phyloP scores from a whole-genome alignment of 1,140 invertebrate genomes.

The Trichonephila inaurata region DNA sequence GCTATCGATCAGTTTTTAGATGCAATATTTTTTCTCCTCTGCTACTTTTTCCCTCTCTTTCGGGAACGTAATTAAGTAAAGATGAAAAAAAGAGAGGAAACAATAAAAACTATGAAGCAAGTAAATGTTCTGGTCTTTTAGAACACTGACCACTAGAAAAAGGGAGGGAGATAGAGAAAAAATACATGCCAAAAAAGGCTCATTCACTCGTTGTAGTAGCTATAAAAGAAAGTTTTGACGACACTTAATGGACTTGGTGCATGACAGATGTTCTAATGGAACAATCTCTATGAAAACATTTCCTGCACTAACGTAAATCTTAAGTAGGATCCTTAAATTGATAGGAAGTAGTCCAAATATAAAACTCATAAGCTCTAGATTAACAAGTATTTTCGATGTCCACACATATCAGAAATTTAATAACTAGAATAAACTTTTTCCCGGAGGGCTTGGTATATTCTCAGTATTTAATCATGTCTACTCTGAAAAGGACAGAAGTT shows the following conservation, averaged over 20 bases:
- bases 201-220: conserved; percentile 24
- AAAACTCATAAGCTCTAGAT: background rate
- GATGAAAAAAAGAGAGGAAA: conserved; percentile 30
- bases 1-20: conserved; percentile 45
- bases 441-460: no score
- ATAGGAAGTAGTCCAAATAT: background rate
- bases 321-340: background rate
- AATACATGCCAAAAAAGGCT: conserved; percentile 22
- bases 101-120: conserved; percentile 34
- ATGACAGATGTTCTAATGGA: conserved; percentile 42
- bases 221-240: conserved; percentile 29
- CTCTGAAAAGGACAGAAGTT: no score
- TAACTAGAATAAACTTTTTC: no score
- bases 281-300: conserved; percentile 14
- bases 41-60: background rate
- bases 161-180: background rate
- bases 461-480: no score
- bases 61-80: conserved; percentile 46
- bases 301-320: background rate
- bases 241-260: conserved; percentile 14
- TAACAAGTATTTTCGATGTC: background rate
- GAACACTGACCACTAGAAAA: conserved; percentile 48
- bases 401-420: background rate
- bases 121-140: conserved; percentile 57
- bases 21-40: background rate